A percentile compares a stretch with the other conserved stretches of the same genome.
These are phyloP conservation scores for Synergus japonicus DNA, from an alignment of 2,888 invertebrate species.

Conservation along the genomic window DNA sequence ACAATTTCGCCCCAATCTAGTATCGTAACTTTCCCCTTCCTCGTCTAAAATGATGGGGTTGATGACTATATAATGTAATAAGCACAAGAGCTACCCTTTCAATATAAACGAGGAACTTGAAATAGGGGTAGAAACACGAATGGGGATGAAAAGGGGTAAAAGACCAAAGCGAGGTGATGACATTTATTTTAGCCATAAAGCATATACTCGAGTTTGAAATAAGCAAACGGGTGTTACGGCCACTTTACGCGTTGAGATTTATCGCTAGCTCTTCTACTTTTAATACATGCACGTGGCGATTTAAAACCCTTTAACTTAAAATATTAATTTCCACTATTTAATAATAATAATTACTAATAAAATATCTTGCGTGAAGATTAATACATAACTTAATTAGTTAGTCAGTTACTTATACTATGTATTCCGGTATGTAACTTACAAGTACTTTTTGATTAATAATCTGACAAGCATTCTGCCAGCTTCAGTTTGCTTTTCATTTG, in stretches of 20 bases:
- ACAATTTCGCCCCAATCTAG: constrained; percentile 58
- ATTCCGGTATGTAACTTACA: no score
- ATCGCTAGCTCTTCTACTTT: background rate
- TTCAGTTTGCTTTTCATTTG: background rate
- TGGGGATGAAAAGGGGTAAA: constrained; percentile 47
- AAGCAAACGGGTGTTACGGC: constrained; percentile 16
- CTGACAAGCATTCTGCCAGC: background rate
- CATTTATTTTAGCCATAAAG: constrained; percentile 56
- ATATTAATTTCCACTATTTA: background rate
- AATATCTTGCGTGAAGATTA: no score
- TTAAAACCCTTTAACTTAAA: background rate
- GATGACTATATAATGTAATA: constrained; percentile 70
- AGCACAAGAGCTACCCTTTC: constrained; percentile 61
- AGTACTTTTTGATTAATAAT: background rate
- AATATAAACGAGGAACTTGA: constrained; percentile 51
- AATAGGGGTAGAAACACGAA: constrained; percentile 52
- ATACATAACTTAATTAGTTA: no score
- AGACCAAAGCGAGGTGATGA: constrained; percentile 44
- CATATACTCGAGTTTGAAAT: constrained; percentile 46
- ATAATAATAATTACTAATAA: background rate
- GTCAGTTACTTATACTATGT: no score
- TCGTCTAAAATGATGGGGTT: constrained; percentile 68
- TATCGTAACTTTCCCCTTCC: constrained; percentile 50
- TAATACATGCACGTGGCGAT: background rate
- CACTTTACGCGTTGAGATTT: background rate